Conservation (phyloP, 2,797 vertebrate species). For the Dendrocincla tyrannina region DNA sequence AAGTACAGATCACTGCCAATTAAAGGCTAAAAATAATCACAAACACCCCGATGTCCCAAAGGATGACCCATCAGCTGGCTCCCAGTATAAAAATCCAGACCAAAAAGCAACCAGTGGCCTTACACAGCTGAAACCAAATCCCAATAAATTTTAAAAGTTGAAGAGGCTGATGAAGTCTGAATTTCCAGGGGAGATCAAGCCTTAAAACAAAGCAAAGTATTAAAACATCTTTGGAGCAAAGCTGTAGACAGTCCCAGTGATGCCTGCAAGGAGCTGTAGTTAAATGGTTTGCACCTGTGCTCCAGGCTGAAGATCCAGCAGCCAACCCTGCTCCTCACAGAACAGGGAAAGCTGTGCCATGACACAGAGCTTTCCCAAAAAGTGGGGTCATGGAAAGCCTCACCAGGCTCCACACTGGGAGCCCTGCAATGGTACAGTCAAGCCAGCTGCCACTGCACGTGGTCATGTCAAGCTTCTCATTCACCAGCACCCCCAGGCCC, state of each 20-base stretch:
- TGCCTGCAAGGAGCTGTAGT: background rate
- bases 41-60: background rate
- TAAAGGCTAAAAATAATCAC: constrained; percentile 58
- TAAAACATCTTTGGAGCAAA: background rate
- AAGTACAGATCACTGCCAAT: constrained; percentile 33
- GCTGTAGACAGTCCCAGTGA: background rate
- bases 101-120: background rate
- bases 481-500: background rate
- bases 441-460: accelerated
- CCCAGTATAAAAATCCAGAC: background rate
- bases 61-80: constrained; percentile 24
- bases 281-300: background rate
- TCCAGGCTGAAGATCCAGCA: background rate
- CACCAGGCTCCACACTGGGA: background rate
- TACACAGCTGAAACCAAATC: background rate
- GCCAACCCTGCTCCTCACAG: accelerated
- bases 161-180: background rate
- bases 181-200: background rate
- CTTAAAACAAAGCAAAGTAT: background rate
- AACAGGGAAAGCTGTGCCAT: background rate
- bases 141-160: background rate
- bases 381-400: background rate
- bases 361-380: background rate
- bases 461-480: background rate
- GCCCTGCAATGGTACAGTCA: background rate